Percentiles rank a stretch among this genome's conserved stretches.
phyloP scores from a whole-genome alignment of 2,113 vertebrate species.

The Bubalus kerabau region DNA sequence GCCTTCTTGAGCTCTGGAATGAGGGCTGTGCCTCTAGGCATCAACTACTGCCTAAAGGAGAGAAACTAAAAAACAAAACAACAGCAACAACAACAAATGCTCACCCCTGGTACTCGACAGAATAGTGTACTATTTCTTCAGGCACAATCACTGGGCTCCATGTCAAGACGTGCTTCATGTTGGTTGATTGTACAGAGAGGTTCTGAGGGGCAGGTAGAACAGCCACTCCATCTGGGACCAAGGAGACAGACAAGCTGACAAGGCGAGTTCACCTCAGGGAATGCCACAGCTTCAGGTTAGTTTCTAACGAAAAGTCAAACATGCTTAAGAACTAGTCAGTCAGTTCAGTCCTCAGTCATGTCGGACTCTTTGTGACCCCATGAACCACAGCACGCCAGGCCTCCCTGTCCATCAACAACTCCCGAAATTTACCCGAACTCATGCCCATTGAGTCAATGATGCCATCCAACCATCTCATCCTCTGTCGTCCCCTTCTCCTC shows the following conservation, averaged over 20 bases:
- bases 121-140: slow-evolving; percentile 75
- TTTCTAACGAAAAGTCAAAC: background rate
- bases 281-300: background rate
- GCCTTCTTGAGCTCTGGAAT: background rate
- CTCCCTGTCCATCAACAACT: background rate
- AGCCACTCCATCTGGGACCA: slow-evolving; percentile 51
- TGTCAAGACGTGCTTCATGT: slow-evolving; percentile 82
- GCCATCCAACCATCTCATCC: background rate
- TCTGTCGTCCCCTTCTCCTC: background rate
- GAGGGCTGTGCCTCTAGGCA: background rate
- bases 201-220: slow-evolving; percentile 77
- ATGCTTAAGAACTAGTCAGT: background rate
- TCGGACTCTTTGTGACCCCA: background rate
- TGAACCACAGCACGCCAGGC: background rate
- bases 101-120: slow-evolving; percentile 84
- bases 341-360: background rate
- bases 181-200: slow-evolving; percentile 79
- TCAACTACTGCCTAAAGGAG: background rate
- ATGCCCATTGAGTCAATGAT: rapidly evolving
- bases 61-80: background rate
- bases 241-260: background rate
- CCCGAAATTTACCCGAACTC: background rate
- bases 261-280: background rate
- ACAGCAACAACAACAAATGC: background rate
- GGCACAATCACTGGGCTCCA: slow-evolving; percentile 77